Base-by-base conservation (phyloP, 2,888 invertebrate species). In the Halictus quadricinctus region DNA sequence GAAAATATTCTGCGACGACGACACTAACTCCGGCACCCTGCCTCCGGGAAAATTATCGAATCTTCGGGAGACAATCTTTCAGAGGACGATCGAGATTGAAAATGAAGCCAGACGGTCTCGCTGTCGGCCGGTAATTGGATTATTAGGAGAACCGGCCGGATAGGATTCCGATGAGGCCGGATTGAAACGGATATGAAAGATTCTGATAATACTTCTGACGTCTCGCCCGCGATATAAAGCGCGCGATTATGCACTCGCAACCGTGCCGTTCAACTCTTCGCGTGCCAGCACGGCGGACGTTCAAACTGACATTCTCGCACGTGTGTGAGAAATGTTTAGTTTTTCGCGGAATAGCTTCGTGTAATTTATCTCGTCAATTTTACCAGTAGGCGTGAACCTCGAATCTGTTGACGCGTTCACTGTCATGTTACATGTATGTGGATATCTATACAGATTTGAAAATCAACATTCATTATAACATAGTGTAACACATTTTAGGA, bases 1-100 rank as follows among this genome's bases (percentile, higher is more conserved):
- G 48, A 66, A 48, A 60, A 76, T 76, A 81, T 81, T 72, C 66
- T 36, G 43, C 36, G 25, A n/a, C 48, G 60, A 58, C 58, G 58
- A n/a, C 58, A 4, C 10, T n/a, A n/a, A 58, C 58, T 10, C n/a
- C 29, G 29, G 15, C 25, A 21, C 1, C 29, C 29, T 64, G 21
- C 15, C 18, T 46, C 64, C 48, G 8, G n/a, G 43, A 43, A 70
- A 70, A 70, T 70, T 70, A 50, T 72, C 73, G 76, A 76, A 43
- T 43, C 46, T 60, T 75, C 50, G 72, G 6, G 66, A 54, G 43
- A 48, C 46, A 64, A 82, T 82, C 36, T 15, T 18, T 54, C 50
- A 76, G 64, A 21, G 70, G 70, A 43, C n/a, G 70, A 70, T 70
- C 70, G n/a, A 43, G 70, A 70, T 70, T 70, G 70, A 43, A 70